A percentile compares a stretch with the other conserved stretches of the same genome.
These are phyloP conservation scores for Rhynchotus rufescens DNA, from an alignment of 2,797 vertebrate species.

Conservation along the genomic window DNA sequence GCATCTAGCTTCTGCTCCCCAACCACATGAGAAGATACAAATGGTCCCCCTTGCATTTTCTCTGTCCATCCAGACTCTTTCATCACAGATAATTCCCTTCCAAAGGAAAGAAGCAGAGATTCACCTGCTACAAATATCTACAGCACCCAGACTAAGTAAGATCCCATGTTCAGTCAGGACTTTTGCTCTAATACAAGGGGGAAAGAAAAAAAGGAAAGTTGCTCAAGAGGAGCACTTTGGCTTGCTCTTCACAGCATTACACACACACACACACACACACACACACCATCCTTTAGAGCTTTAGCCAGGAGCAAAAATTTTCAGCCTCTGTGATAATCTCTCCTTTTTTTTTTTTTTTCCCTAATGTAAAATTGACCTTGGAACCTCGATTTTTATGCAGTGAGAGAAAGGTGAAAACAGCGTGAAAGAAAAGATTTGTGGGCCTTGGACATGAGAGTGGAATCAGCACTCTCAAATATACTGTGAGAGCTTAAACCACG, in stretches of 20 bases:
- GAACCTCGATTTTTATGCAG: conserved; percentile 28
- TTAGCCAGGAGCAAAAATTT: conserved; percentile 43
- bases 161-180: neutral
- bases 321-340: conserved; percentile 39
- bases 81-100: neutral
- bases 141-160: neutral
- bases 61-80: neutral
- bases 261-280: no score
- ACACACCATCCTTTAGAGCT: neutral
- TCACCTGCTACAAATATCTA: neutral
- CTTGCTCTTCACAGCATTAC: neutral
- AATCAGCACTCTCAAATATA: conserved; percentile 34
- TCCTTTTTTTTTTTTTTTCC: neutral
- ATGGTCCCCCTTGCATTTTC: neutral
- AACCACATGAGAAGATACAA: neutral
- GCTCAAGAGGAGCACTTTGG: neutral
- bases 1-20: neutral
- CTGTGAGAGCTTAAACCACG: conserved; percentile 17
- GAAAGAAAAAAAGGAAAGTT: neutral
- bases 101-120: neutral
- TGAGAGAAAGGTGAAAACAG: conserved; percentile 40
- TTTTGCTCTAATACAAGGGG: neutral
- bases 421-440: conserved; percentile 54
- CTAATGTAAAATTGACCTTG: conserved; percentile 4
- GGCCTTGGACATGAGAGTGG: conserved; percentile 13